Percentiles rank a stretch among this genome's conserved stretches.
These are phyloP conservation scores for Caerostris darwini DNA, from an alignment of 1,140 invertebrate genomes.

Conservation along the genomic window DNA sequence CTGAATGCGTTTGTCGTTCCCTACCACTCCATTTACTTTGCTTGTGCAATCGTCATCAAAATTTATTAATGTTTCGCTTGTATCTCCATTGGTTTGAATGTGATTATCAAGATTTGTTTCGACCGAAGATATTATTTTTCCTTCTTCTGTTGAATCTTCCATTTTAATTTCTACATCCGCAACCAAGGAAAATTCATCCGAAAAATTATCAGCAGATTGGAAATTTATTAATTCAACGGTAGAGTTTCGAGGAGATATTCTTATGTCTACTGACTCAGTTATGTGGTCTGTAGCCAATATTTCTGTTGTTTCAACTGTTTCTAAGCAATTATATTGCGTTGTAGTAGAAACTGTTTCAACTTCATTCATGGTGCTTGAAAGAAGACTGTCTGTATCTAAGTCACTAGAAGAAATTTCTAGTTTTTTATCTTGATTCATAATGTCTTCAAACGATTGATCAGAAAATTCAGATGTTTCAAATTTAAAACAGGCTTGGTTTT, in stretches of 20 bases:
- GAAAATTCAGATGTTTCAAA: too few species aligned
- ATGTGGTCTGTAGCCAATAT: slow-evolving; percentile 57
- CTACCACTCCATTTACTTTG: neutral
- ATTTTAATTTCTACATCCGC: slow-evolving; percentile 67
- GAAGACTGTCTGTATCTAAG: slow-evolving; percentile 5
- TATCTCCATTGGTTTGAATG: slow-evolving; percentile 14
- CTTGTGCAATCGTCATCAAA: slow-evolving; percentile 28
- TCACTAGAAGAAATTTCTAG: slow-evolving; percentile 16
- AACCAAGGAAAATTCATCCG: slow-evolving; percentile 46
- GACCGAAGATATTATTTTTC: neutral
- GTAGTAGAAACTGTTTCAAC: slow-evolving; percentile 43
- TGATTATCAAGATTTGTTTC: slow-evolving; percentile 5
- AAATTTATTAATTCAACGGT: slow-evolving; percentile 65
- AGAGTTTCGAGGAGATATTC: slow-evolving; percentile 71
- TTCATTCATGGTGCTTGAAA: slow-evolving; percentile 10
- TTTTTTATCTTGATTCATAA: slow-evolving; percentile 46
- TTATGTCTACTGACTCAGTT: slow-evolving; percentile 54
- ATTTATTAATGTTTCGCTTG: slow-evolving; percentile 4
- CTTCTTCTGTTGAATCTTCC: slow-evolving; percentile 5
- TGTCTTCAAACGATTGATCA: neutral
- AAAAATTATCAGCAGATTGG: slow-evolving; percentile 46
- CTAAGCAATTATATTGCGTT: slow-evolving; percentile 56
- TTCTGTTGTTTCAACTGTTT: slow-evolving; percentile 69
- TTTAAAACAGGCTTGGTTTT: neutral
- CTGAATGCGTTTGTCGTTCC: neutral